These are phyloP conservation scores for Lasius fuliginosus DNA, from an alignment of 2,888 invertebrate genomes.

Conservation along the genomic window DNA sequence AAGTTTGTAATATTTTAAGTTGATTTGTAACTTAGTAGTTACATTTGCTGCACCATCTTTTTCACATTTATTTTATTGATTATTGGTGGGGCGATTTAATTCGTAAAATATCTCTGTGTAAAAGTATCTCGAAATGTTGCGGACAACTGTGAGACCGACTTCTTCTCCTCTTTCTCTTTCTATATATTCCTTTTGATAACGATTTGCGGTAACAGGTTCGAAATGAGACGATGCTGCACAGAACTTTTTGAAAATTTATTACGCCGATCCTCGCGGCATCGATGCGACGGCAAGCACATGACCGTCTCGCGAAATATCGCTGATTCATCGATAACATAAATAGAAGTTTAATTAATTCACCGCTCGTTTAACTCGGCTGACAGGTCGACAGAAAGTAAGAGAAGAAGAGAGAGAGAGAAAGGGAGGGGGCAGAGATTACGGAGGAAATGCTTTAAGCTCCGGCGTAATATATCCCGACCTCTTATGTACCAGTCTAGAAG, in stretches of 20 bases:
- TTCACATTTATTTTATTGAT: slow-evolving; percentile 7
- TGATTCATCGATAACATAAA: slow-evolving; percentile 86
- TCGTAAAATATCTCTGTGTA: neutral
- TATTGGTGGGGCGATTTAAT: slow-evolving; percentile 13
- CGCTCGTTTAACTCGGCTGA: slow-evolving; percentile 84
- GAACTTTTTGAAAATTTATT: slow-evolving; percentile 73
- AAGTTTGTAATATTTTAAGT: neutral
- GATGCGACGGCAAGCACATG: slow-evolving; percentile 61
- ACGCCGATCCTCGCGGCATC: slow-evolving; percentile 61
- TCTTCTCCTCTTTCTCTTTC: neutral
- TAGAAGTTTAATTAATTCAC: slow-evolving; percentile 86
- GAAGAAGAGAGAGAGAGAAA: slow-evolving; percentile 36
- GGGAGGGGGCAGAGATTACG: slow-evolving; percentile 73
- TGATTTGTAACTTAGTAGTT: neutral
- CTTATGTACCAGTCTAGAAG: slow-evolving; percentile 64
- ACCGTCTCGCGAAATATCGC: slow-evolving; percentile 76
- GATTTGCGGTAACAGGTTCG: slow-evolving; percentile 31
- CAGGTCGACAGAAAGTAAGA: slow-evolving; percentile 80
- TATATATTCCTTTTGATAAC: neutral
- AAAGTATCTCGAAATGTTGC: neutral
- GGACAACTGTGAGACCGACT: neutral
- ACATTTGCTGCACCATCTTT: neutral
- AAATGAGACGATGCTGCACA: neutral
- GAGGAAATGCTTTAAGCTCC: slow-evolving; percentile 74
- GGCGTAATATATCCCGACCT: slow-evolving; percentile 76